A percentile compares a stretch with the other conserved stretches of the same genome.
phyloP scores from a whole-genome alignment of 2,113 vertebrate species.

The Gnathonemus echidnorhynchus region DNA sequence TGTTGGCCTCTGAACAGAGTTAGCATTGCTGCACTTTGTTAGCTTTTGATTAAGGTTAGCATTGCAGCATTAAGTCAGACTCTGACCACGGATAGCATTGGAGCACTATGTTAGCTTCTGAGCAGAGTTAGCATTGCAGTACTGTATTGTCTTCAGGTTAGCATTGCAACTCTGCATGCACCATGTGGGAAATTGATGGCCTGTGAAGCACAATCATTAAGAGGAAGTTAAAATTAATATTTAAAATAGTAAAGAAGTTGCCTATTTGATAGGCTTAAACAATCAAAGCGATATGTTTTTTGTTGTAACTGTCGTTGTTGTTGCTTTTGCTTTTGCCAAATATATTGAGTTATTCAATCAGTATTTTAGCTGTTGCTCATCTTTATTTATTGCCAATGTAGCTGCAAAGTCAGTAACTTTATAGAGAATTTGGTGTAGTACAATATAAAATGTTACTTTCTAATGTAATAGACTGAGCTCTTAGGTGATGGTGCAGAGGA shows the following conservation, averaged over 20 bases:
- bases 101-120: not conserved
- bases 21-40: not conserved
- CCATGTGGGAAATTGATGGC: conserved; percentile 38
- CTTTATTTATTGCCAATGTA: conserved; percentile 67
- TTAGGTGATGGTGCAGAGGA: conserved; percentile 1
- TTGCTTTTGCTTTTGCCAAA: conserved; percentile 54
- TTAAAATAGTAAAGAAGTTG: conserved; percentile 53
- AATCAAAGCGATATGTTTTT: conserved; percentile 50
- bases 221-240: not conserved
- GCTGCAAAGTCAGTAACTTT: conserved; percentile 57
- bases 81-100: not conserved
- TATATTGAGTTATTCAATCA: conserved; percentile 48
- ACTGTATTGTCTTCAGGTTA: not conserved
- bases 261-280: conserved; percentile 47
- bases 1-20: not conserved
- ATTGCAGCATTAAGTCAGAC: not conserved
- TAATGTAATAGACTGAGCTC: conserved; percentile 38
- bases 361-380: conserved; percentile 43
- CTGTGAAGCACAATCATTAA: conserved; percentile 69
- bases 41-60: not conserved
- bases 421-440: conserved; percentile 53
- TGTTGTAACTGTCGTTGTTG: conserved; percentile 28
- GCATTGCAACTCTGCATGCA: conserved; percentile 24
- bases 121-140: not conserved
- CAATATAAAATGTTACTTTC: conserved; percentile 37